These are phyloP conservation scores for Danaus chrysippus DNA, from an alignment of 2,888 invertebrate genomes.

Conservation along the genomic window DNA sequence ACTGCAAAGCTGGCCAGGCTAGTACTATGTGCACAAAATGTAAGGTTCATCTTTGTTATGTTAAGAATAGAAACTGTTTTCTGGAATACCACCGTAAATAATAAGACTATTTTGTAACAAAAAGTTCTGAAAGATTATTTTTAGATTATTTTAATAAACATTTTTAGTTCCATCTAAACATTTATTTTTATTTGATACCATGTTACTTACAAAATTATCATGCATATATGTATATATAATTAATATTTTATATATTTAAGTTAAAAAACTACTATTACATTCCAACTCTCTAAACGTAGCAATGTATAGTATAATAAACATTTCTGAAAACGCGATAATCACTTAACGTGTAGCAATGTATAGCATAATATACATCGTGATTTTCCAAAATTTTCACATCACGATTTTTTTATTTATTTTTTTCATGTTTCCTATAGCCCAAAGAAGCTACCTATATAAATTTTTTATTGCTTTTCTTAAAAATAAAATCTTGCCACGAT, in stretches of 20 bases:
- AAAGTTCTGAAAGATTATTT: neutral
- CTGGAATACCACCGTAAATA: conserved; percentile 17
- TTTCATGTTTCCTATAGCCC: conserved; percentile 10
- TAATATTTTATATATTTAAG: conserved; percentile 5
- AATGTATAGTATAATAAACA: conserved; percentile 14
- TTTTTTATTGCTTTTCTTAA: conserved; percentile 10
- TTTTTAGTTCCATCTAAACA: neutral
- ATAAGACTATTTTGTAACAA: conserved; percentile 1
- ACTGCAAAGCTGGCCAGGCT: conserved; percentile 31
- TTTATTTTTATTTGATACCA: neutral
- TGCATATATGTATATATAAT: neutral
- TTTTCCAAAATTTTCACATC: conserved; percentile 14
- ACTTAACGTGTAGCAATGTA: conserved; percentile 14
- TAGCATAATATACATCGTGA: conserved; percentile 10
- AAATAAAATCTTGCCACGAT: conserved; percentile 12
- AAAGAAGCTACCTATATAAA: conserved; percentile 9
- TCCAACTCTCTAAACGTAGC: conserved; percentile 14
- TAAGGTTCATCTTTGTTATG: conserved; percentile 18
- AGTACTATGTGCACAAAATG: conserved; percentile 31
- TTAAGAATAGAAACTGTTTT: conserved; percentile 30
- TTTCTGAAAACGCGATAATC: conserved; percentile 12
- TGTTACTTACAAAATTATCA: neutral
- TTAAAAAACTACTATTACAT: conserved; percentile 14
- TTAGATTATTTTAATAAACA: neutral
- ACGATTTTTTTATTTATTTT: conserved; percentile 11